phyloP scores from a whole-genome alignment of 2,888 invertebrate species.

The Gisinianus flammeolus region DNA sequence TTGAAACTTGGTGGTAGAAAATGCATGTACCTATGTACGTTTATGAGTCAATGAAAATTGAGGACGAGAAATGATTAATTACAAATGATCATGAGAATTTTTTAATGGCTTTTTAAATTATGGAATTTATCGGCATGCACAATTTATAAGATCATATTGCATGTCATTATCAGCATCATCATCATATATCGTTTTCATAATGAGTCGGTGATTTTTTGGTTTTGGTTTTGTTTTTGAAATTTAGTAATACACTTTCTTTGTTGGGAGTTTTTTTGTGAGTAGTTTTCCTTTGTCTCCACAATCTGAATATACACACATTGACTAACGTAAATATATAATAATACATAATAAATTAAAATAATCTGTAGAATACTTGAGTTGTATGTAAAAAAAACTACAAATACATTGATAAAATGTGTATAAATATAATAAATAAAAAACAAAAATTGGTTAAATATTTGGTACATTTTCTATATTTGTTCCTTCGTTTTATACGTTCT shows the following conservation, averaged over 20 bases:
- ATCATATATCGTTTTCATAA: not conserved
- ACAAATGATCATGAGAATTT: slow-evolving; percentile 35
- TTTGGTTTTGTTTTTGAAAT: not conserved
- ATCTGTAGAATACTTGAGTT: not conserved
- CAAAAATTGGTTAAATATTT: not conserved
- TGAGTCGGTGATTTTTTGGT: not conserved
- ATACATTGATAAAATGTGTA: not conserved
- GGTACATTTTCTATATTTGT: slow-evolving; percentile 11
- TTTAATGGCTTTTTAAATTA: slow-evolving; percentile 13
- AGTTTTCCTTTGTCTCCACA: not conserved
- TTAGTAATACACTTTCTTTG: not conserved
- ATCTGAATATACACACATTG: not conserved
- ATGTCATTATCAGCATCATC: not conserved
- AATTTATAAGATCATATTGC: not conserved
- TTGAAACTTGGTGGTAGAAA: too few relatives aligned
- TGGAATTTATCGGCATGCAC: slow-evolving; percentile 20
- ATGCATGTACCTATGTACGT: too few relatives aligned
- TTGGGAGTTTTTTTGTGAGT: not conserved
- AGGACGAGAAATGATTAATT: too few relatives aligned
- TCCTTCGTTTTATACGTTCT: not conserved
- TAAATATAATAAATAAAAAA: not conserved
- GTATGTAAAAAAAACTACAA: not conserved
- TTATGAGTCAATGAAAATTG: too few relatives aligned
- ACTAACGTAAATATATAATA: not conserved
- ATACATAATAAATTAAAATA: not conserved